Base-by-base conservation (phyloP, 1,140 invertebrate species). In the Centruroides vittatus region DNA sequence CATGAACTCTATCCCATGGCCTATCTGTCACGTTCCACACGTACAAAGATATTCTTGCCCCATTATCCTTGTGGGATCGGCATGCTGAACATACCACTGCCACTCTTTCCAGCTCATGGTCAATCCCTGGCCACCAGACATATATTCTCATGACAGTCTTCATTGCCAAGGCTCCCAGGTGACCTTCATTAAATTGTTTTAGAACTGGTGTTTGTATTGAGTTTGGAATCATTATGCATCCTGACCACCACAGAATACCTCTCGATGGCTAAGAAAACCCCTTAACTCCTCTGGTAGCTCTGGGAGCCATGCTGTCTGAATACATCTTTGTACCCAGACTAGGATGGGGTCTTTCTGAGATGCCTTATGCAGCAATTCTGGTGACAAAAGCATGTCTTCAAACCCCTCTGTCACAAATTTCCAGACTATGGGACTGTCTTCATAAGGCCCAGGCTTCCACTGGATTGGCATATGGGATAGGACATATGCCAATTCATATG, bases 1-100 rank as follows among this genome's bases (percentile, higher is more conserved):
- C 67, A 62, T 80, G 77, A 0, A 79, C 50, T 55, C 77, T 64
- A 13, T 72, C 64, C 73, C 75, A 79, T 3, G 73, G 75, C 53
- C 59, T 67, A 23, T 63, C 65, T n/a, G 74, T 68, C 58, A 62
- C 64, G 9, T 65, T 60, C 76, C 75, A 78, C 4, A 64, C 62
- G 35, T 65, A 52, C 23, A 69, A 13, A 46, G 64, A 61, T 36
- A 57, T 67, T 60, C 58, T 62, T 57, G 35, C 13, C 11, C 64
- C 70, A 57, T 67, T 65, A 35, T 67, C 57, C 11, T 58, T 47
- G 36, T 62, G 56, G 60, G 66, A 66, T 35, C 68, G 65, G 64
- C 73, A 74, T 7, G 53, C 35, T 10, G 63, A 35, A 66, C 70
- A 73, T 57, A 59, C 61, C 12, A 47, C 49, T 23, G 60, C 61